These are phyloP conservation scores for Lasioglossum morio DNA, from an alignment of 2,888 invertebrate species.

Conservation along the genomic window DNA sequence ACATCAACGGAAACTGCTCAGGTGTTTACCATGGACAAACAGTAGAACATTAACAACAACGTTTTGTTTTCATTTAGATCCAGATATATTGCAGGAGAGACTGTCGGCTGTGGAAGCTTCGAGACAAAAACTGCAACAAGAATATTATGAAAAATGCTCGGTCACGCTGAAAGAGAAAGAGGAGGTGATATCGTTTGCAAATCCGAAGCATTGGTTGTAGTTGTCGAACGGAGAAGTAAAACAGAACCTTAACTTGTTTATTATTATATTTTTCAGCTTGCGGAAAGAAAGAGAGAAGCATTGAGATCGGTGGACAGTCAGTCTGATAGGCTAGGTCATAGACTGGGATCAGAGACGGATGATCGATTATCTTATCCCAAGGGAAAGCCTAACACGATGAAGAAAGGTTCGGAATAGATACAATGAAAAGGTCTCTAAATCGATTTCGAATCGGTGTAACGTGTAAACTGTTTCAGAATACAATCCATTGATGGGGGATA, in stretches of 20 bases:
- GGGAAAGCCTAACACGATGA: constrained; percentile 43
- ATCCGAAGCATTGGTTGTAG: neutral
- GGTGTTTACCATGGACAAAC: neutral
- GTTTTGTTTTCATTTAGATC: constrained; percentile 79
- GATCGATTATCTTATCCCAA: neutral
- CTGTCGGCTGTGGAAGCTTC: constrained; percentile 81
- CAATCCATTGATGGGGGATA: constrained; percentile 82
- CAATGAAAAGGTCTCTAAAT: neutral
- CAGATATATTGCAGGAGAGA: constrained; percentile 82
- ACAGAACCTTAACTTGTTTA: neutral
- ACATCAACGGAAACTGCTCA: neutral
- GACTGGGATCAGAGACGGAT: constrained; percentile 69
- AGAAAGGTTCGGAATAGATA: constrained; percentile 23
- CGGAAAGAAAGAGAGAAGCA: constrained; percentile 80
- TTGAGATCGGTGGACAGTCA: constrained; percentile 62
- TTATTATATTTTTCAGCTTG: constrained; percentile 74
- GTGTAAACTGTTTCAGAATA: constrained; percentile 74
- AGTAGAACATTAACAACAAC: neutral
- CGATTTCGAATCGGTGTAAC: constrained; percentile 52
- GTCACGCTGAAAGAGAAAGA: neutral
- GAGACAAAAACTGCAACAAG: constrained; percentile 84
- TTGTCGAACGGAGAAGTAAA: neutral
- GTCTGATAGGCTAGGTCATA: constrained; percentile 68
- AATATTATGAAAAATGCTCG: constrained; percentile 77
- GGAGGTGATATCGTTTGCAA: constrained; percentile 13